Percentiles rank a stretch among this genome's conserved stretches.
Conservation (phyloP, 2,888 invertebrate genomes). For the Eilema griseolum region DNA sequence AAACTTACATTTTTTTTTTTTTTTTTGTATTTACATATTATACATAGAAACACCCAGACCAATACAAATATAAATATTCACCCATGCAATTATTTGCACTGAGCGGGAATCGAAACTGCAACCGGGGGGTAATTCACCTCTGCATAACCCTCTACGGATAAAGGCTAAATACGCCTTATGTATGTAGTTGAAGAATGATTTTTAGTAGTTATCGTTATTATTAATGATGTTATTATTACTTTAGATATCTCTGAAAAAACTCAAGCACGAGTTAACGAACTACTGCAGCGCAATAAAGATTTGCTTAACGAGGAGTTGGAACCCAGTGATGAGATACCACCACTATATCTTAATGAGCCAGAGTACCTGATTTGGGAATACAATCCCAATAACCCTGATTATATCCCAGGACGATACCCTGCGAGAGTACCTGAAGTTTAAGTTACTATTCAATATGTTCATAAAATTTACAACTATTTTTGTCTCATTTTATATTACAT, state of each 20-base stretch:
- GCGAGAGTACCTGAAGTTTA: conserved; percentile 73
- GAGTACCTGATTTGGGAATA: conserved; percentile 85
- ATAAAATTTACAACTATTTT: not conserved
- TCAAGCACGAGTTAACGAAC: conserved; percentile 73
- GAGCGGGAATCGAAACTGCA: too few species aligned
- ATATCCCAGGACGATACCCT: conserved; percentile 79
- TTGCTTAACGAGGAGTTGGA: conserved; percentile 73
- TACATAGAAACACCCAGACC: too few species aligned
- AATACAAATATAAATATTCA: too few species aligned
- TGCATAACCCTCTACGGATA: too few species aligned
- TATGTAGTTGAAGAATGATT: too few species aligned
- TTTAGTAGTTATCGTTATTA: not conserved
- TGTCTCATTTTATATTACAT: not conserved
- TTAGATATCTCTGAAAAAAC: conserved; percentile 81
- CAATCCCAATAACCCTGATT: conserved; percentile 81
- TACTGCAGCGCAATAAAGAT: conserved; percentile 79
- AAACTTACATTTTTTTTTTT: too few species aligned
- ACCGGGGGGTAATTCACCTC: too few species aligned
- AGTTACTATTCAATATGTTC: not conserved
- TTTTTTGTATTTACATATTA: too few species aligned
- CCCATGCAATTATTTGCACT: too few species aligned
- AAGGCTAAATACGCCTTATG: too few species aligned
- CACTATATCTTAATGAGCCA: conserved; percentile 80
- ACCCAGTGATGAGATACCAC: conserved; percentile 79
- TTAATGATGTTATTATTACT: not conserved